phyloP scores from a whole-genome alignment of 1,140 invertebrate species.

The Choristoneura fumiferana region DNA sequence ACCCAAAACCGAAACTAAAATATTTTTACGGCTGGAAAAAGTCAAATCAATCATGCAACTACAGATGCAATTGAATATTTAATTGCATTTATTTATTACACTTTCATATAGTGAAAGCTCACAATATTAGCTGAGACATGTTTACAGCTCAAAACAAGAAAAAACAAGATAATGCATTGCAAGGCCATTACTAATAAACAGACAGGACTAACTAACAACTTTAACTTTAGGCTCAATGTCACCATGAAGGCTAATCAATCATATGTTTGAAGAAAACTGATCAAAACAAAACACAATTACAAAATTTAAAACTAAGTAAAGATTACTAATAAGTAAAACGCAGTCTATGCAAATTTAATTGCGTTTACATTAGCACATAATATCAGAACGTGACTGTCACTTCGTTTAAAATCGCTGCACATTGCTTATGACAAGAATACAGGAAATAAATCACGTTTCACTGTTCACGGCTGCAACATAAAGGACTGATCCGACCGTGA shows the following conservation, averaged over 20 bases:
- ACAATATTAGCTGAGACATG: too few species aligned
- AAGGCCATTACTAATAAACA: slow-evolving; percentile 20
- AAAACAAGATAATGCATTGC: slow-evolving; percentile 19
- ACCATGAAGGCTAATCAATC: slow-evolving; percentile 64
- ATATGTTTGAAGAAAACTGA: slow-evolving; percentile 37
- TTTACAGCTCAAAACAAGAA: neutral
- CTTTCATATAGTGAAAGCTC: too few species aligned
- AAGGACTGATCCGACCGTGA: slow-evolving; percentile 53
- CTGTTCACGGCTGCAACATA: slow-evolving; percentile 42
- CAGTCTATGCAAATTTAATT: neutral
- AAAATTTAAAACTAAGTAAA: neutral
- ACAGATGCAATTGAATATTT: too few species aligned
- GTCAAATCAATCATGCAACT: too few species aligned
- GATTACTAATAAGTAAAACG: neutral
- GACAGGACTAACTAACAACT: slow-evolving; percentile 30
- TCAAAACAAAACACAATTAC: slow-evolving; percentile 4
- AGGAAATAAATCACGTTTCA: slow-evolving; percentile 56
- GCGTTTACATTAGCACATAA: slow-evolving; percentile 8
- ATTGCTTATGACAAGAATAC: slow-evolving; percentile 32
- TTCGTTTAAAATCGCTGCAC: slow-evolving; percentile 4
- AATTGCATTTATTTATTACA: too few species aligned
- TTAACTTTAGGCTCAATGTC: slow-evolving; percentile 47
- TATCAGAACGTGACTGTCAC: slow-evolving; percentile 18
- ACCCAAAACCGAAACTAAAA: too few species aligned
- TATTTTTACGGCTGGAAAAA: too few species aligned